Evolutionary conservation across 2,113 vertebrate genomes (phyloP).

Genomic region (Nannobrachium achirus): DNA sequence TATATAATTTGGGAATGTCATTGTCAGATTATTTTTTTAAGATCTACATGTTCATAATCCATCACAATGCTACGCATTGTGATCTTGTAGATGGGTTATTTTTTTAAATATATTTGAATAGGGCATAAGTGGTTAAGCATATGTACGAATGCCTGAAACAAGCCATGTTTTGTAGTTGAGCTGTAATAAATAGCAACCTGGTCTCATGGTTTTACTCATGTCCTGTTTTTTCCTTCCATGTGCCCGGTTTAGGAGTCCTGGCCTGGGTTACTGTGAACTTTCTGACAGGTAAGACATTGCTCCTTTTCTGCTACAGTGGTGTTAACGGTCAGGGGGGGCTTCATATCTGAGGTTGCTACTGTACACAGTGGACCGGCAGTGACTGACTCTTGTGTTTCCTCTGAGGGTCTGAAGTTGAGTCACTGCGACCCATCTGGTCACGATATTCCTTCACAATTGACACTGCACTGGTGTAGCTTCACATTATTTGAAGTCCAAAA

Average conservation of each 20-base stretch:
- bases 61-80: too few species aligned
- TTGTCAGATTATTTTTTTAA: too few species aligned
- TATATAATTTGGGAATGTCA: too few species aligned
- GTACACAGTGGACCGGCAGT: constrained; percentile 54
- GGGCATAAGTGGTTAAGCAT: neutral
- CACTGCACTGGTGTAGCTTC: constrained; percentile 9
- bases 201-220: constrained; percentile 40
- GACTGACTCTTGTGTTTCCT: constrained; percentile 66
- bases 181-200: constrained; percentile 13
- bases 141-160: constrained; percentile 13
- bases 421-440: constrained; percentile 42
- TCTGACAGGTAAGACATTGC: constrained; percentile 90
- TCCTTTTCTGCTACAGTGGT: constrained; percentile 69
- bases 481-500: constrained; percentile 22
- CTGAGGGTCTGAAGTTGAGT: constrained; percentile 61
- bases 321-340: constrained; percentile 63
- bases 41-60: too few species aligned
- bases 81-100: too few species aligned
- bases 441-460: constrained; percentile 43
- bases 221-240: constrained; percentile 42
- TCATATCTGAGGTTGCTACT: constrained; percentile 58
- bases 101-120: too few species aligned
- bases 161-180: neutral
- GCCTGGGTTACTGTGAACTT: constrained; percentile 99
- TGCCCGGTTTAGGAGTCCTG: constrained; percentile 86